Percentiles rank a stretch among this genome's conserved stretches.
Conservation (phyloP, 2,797 vertebrate species). For the Sebastes iracundus region DNA sequence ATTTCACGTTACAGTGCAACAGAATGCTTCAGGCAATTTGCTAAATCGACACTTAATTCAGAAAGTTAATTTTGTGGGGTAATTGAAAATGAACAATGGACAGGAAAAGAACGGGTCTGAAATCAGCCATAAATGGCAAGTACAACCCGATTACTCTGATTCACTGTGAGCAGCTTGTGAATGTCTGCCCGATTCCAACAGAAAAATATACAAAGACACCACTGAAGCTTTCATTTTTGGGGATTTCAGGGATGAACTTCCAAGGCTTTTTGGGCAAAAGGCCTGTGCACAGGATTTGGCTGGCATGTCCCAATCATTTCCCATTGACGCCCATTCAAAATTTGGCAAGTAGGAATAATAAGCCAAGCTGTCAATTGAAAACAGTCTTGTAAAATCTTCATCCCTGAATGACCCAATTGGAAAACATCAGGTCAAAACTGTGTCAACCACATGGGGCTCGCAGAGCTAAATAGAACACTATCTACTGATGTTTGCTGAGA, state of each 20-base stretch:
- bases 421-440: constrained; percentile 56
- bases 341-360: constrained; percentile 47
- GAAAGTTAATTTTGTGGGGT: constrained; percentile 32
- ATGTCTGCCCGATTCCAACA: constrained; percentile 21
- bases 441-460: constrained; percentile 27
- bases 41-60: constrained; percentile 41
- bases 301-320: constrained; percentile 40
- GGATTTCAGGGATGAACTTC: constrained; percentile 20
- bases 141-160: constrained; percentile 43
- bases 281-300: constrained; percentile 37
- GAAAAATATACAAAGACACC: constrained; percentile 25
- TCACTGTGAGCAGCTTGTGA: constrained; percentile 14
- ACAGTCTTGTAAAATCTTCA: constrained; percentile 47
- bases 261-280: constrained; percentile 30
- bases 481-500: background rate
- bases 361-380: constrained; percentile 38
- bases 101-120: background rate
- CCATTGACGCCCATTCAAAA: constrained; percentile 49
- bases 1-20: constrained; percentile 14
- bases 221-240: constrained; percentile 4
- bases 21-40: constrained; percentile 28
- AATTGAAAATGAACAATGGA: constrained; percentile 54
- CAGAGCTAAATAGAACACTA: constrained; percentile 6
- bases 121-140: constrained; percentile 26
- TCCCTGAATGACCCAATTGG: constrained; percentile 62